Base-by-base conservation (phyloP, 53 echinoderm and acorn worm genomes). In the Luidia sarsii region DNA sequence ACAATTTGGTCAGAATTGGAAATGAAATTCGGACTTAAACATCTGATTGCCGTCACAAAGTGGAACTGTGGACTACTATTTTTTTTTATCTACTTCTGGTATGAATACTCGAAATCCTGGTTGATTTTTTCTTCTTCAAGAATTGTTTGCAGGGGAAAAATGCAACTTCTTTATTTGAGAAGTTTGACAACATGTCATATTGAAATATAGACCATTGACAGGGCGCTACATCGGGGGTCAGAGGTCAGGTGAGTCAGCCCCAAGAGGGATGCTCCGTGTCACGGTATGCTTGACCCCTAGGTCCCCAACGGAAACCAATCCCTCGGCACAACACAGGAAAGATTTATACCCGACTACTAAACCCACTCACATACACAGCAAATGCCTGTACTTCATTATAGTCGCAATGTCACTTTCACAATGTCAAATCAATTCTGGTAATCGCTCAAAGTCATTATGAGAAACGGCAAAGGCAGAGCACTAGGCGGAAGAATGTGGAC, bases 111-210 rank as follows among this genome's bases (percentile, higher is more conserved):
- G n/a, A n/a, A n/a, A n/a, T n/a, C n/a, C n/a, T n/a, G n/a, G n/a
- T n/a, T n/a, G n/a, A n/a, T n/a, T n/a, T n/a, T n/a, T n/a, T n/a
- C n/a, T n/a, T n/a, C n/a, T n/a, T n/a, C n/a, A n/a, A n/a, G n/a
- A n/a, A n/a, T n/a, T n/a, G n/a, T n/a, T n/a, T n/a, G n/a, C n/a
- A n/a, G n/a, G n/a, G n/a, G n/a, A n/a, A n/a, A n/a, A n/a, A n/a
- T n/a, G n/a, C n/a, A n/a, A n/a, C 38, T 56, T 56, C 37, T 32
- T 36, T 23, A 22, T 23, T 72, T 53, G 72, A 72, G 32, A 52
- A 72, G 72, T 72, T 72, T 72, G 56, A 72, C 72, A 72, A 72
- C 72, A 72, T 72, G 72, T 56, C 72, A 72, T 35, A 54, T 72
- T 72, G 72, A 72, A 72, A 72, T 56, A 72, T 56, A 55, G 72